Base-by-base conservation (phyloP, 2,113 vertebrate species). In the Cygnus atratus region DNA sequence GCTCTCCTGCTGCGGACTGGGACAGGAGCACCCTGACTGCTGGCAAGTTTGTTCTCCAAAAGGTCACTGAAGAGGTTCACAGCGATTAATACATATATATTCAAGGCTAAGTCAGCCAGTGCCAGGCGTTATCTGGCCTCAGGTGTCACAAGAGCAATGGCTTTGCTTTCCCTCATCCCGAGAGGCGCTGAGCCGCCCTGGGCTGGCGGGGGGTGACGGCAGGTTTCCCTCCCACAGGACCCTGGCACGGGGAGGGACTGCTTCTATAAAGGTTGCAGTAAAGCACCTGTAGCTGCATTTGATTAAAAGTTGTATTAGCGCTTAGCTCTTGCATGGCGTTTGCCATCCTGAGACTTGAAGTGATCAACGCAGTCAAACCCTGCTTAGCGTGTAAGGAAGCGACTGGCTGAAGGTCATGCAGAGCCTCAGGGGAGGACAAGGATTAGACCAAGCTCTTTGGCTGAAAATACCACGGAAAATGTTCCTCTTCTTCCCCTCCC, bases 31-130 rank as follows among this genome's bases (percentile, higher is more conserved):
- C 48, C 46, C 33, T 16, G 44, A 68, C 50, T 4, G 6, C 37
- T 31, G 14, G 16, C 68, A 29, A 4, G 21, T 18, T 78, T 28
- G 9, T 59, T 76, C 74, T 68, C 52, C 33, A 37, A 24, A 65
- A 70, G 9, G 46, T 85, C 93, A 48, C 50, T n/a, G 26, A 91
- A 92, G 41, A 59, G 67, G 92, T 84, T 88, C 13, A 5, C 37
- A 2, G 5, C 87, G 81, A 87, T 90, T 88, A 52, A 37, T n/a
- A 50, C 2, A 54, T 14, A 55, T 12, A 35, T 20, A 35, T 58
- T 77, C 62, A 80, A 73, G 41, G 25, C 76, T 66, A 57, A 31
- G 35, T 43, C 84, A 72, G 46, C 26, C 3, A 4, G 12, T 20
- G 13, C 43, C 76, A 62, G 48, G 39, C 29, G 14, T 68, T 93